Conservation (phyloP, 2,888 invertebrate genomes). For the Autographa pulchrina region DNA sequence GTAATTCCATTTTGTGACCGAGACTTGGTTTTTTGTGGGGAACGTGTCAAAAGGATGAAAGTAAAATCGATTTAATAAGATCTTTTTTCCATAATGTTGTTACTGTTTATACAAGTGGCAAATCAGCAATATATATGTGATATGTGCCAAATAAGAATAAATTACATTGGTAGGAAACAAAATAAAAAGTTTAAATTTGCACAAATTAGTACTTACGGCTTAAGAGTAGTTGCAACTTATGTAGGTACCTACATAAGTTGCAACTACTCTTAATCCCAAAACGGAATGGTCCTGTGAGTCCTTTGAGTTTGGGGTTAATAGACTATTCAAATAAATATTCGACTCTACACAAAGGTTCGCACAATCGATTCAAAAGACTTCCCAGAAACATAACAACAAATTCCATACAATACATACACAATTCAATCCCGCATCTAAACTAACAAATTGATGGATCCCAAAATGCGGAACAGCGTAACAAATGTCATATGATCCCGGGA, state of each 20-base stretch:
- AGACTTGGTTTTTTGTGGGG: neutral
- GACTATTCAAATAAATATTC: no score
- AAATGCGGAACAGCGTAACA: conserved; percentile 27
- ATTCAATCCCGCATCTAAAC: conserved; percentile 22
- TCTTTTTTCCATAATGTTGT: no score
- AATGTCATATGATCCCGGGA: conserved; percentile 42
- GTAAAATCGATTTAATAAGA: neutral
- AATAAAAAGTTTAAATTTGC: no score
- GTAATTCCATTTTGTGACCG: neutral
- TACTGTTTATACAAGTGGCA: no score
- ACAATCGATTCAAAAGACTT: neutral
- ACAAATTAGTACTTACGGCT: no score
- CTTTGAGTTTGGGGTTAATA: no score
- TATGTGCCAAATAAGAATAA: no score
- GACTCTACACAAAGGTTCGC: neutral
- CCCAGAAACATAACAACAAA: neutral
- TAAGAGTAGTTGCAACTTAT: no score
- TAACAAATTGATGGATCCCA: conserved; percentile 49
- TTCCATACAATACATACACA: conserved; percentile 3
- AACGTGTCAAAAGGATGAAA: neutral
- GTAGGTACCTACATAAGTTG: no score
- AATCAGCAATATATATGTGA: no score
- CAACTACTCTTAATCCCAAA: neutral
- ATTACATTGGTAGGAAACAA: no score
- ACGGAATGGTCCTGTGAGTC: neutral